phyloP scores from a whole-genome alignment of 2,888 invertebrate genomes.

The Xestia ashworthii region DNA sequence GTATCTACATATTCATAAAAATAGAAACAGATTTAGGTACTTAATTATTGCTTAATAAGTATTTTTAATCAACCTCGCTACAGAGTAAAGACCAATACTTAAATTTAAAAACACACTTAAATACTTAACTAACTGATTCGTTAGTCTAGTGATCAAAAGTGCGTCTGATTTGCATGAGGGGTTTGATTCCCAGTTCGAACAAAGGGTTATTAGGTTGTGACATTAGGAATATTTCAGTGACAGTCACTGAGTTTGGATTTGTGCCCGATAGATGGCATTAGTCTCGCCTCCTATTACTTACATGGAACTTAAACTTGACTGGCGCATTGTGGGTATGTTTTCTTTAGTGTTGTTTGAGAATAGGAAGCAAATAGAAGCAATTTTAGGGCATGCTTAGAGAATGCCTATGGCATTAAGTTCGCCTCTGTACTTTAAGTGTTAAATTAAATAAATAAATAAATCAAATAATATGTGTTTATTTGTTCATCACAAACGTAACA shows the following conservation, averaged over 20 bases:
- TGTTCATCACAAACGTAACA: too few species aligned
- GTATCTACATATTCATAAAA: too few species aligned
- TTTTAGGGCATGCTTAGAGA: too few species aligned
- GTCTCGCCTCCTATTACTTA: not conserved
- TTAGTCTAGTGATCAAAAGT: not conserved
- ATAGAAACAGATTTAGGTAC: too few species aligned
- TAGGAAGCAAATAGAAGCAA: too few species aligned
- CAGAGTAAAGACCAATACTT: not conserved
- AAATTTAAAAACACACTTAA: not conserved
- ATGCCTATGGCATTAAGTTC: too few species aligned
- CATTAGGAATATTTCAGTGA: not conserved
- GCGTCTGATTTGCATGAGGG: not conserved
- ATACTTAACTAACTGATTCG: not conserved
- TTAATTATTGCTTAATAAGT: not conserved
- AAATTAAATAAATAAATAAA: too few species aligned
- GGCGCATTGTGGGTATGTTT: too few species aligned
- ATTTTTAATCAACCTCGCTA: not conserved
- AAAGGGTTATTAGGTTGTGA: not conserved
- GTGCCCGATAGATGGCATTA: not conserved
- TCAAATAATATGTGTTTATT: too few species aligned
- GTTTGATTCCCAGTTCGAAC: not conserved
- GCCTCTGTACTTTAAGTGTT: too few species aligned
- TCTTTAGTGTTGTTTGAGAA: too few species aligned
- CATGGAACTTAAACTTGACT: not conserved
- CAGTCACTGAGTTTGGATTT: too few species aligned